Conservation (phyloP, 2,888 invertebrate species). For the Drosophila testacea region DNA sequence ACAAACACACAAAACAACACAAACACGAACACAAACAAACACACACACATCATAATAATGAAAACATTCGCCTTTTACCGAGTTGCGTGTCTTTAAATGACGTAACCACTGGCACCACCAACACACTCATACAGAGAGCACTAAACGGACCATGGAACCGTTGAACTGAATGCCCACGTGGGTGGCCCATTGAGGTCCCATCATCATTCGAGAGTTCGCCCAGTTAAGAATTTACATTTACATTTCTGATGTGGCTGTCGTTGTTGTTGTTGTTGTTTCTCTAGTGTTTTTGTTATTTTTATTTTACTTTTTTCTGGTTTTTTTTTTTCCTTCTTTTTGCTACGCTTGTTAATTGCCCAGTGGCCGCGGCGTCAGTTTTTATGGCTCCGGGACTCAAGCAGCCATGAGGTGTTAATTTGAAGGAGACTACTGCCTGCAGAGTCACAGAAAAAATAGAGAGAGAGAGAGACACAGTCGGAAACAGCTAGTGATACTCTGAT, state of each 20-base stretch:
- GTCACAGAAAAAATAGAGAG: background rate
- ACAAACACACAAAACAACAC: constrained; percentile 42
- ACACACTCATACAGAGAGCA: constrained; percentile 2
- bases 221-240: constrained; percentile 58
- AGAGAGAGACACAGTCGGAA: background rate
- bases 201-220: constrained; percentile 49
- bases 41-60: constrained; percentile 62
- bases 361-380: constrained; percentile 65
- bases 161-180: constrained; percentile 36
- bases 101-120: constrained; percentile 60
- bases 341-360: constrained; percentile 72
- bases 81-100: constrained; percentile 78
- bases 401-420: constrained; percentile 59
- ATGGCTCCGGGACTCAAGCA: constrained; percentile 42
- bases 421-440: constrained; percentile 15
- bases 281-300: constrained; percentile 8
- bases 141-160: constrained; percentile 39
- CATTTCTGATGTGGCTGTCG: constrained; percentile 36
- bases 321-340: constrained; percentile 24
- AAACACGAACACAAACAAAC: constrained; percentile 28
- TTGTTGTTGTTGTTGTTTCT: constrained; percentile 6
- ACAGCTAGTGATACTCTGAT: background rate
- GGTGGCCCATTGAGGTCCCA: constrained; percentile 19
- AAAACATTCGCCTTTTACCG: constrained; percentile 66
- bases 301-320: background rate